Base-by-base conservation (phyloP, 2,888 invertebrate genomes). In the Campaea margaritaria region DNA sequence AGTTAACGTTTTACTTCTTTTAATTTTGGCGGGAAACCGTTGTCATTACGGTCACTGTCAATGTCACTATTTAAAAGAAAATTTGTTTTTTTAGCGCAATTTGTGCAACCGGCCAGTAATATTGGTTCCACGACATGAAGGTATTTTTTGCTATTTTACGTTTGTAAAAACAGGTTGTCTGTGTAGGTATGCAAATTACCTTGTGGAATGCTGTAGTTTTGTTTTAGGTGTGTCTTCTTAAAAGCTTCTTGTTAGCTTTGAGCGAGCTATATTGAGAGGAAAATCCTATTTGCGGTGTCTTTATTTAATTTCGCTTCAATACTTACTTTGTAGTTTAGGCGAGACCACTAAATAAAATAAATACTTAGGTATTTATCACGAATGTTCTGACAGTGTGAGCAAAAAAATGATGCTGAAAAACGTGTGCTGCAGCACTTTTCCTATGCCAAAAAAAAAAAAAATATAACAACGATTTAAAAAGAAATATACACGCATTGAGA, bases 151-250 rank as follows among this genome's bases (percentile, higher is more conserved):
- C 65, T 67, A 63, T 67, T 65, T 31, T 62, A 62, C 65, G 62
- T 62, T 59, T 51, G 55, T 51, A 15, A 43, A 58, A 67, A 67
- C 67, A 15, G 61, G 67, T 69, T 67, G 57, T 28, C 51, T n/a
- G 60, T 52, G 55, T 60, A 60, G 48, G 62, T 65, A 69, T 67
- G 67, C 65, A 64, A 69, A 69, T 67, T 61, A 60, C 46, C 44
- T 58, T 50, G 64, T 50, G 51, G 66, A 65, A 68, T 69, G 64
- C 36, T 51, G 52, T 57, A 58, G 60, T 53, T 56, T 62, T 58
- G 58, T 62, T 62, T 61, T 61, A 66, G 61, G 62, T 38, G 65
- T 65, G 65, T 64, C 64, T 64, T 58, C 53, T 64, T 64, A 55
- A 64, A 65, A 58, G 55, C 48, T 45, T 63, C 50, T 56, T 63